A percentile compares a stretch with the other conserved stretches of the same genome.
Evolutionary conservation across 2,888 invertebrate genomes (phyloP).

Genomic region (Polyommatus icarus): DNA sequence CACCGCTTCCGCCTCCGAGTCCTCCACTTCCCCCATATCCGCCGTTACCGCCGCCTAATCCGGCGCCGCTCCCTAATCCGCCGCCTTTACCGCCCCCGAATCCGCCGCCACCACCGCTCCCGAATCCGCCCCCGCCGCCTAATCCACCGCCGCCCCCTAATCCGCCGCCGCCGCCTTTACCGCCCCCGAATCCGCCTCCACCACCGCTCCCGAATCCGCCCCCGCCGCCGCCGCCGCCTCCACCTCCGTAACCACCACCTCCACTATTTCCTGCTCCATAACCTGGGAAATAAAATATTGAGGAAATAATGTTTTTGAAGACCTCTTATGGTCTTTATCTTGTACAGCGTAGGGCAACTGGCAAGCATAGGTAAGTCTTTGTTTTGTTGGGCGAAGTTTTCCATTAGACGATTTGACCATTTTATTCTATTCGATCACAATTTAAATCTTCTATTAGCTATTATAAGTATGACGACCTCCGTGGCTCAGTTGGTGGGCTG

Average conservation of each 20-base stretch:
- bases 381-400: too few species aligned
- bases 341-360: too few species aligned
- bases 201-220: conserved; percentile 51
- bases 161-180: conserved; percentile 44
- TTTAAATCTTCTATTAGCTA: too few species aligned
- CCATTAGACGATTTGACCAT: too few species aligned
- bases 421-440: too few species aligned
- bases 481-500: too few species aligned
- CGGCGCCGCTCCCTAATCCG: conserved; percentile 41
- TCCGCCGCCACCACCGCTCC: conserved; percentile 45
- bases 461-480: too few species aligned
- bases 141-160: conserved; percentile 39
- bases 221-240: conserved; percentile 49
- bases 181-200: conserved; percentile 41
- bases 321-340: background rate
- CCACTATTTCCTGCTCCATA: conserved; percentile 33
- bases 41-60: conserved; percentile 42
- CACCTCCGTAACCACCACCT: conserved; percentile 39
- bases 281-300: background rate
- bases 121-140: conserved; percentile 49
- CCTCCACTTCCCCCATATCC: conserved; percentile 41
- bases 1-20: conserved; percentile 41
- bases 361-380: too few species aligned
- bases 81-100: conserved; percentile 42
- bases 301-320: background rate